Percentiles rank a stretch among this genome's conserved stretches.
Conservation (phyloP, 2,113 vertebrate species). For the Scolopax mira region DNA sequence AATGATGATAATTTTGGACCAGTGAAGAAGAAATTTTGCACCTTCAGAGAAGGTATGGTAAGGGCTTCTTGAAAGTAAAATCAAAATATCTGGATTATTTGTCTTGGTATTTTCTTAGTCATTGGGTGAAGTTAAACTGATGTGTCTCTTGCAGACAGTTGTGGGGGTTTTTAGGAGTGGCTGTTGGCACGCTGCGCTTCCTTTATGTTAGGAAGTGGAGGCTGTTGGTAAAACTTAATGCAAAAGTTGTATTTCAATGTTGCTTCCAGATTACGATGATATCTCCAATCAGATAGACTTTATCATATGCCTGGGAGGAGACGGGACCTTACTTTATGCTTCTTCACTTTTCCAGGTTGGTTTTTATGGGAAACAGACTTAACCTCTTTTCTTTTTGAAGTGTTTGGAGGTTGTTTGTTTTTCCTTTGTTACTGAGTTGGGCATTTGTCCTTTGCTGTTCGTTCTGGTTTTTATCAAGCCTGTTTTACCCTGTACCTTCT, state of each 20-base stretch:
- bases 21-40: conserved; percentile 92
- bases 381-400: background rate
- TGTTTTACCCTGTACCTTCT: background rate
- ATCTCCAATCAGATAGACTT: conserved; percentile 86
- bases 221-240: background rate
- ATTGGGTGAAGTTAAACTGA: rapidly evolving
- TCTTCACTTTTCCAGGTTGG: conserved; percentile 84
- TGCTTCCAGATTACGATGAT: conserved; percentile 82
- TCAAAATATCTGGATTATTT: background rate
- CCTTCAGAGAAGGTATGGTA: conserved; percentile 90
- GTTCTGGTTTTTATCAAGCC: background rate
- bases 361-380: background rate
- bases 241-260: background rate
- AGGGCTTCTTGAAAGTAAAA: background rate
- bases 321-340: conserved; percentile 84
- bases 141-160: background rate
- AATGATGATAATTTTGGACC: conserved; percentile 88
- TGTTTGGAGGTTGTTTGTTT: background rate
- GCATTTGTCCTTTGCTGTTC: background rate
- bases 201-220: background rate
- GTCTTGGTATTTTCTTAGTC: background rate
- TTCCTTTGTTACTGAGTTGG: background rate
- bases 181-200: background rate
- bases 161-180: background rate
- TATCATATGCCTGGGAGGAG: conserved; percentile 85